A percentile compares a stretch with the other conserved stretches of the same genome.
Evolutionary conservation across 2,113 vertebrate genomes (phyloP).

Genomic region (Siphamia tubifer): DNA sequence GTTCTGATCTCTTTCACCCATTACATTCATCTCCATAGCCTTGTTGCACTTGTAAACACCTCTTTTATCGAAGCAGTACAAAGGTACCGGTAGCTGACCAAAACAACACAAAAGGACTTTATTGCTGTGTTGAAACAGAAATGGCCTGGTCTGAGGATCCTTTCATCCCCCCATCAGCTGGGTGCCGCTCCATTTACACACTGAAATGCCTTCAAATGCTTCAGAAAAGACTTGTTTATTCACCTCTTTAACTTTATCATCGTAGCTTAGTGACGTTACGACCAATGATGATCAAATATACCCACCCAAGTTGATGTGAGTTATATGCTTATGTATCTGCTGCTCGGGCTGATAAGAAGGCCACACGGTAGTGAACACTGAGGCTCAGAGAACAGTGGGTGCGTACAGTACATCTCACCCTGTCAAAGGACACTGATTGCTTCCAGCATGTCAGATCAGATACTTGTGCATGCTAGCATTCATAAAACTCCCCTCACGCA

Average conservation of each 20-base stretch:
- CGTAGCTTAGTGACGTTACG: constrained; percentile 31
- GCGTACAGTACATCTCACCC: constrained; percentile 34
- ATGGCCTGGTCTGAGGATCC: constrained; percentile 16
- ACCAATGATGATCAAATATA: constrained; percentile 58
- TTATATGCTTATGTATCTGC: not conserved
- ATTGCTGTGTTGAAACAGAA: constrained; percentile 52
- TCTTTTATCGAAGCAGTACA: constrained; percentile 37
- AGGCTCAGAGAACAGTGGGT: constrained; percentile 38
- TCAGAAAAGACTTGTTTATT: constrained; percentile 62
- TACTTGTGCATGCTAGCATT: constrained; percentile 9
- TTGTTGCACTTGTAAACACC: constrained; percentile 54
- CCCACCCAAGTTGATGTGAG: constrained; percentile 72
- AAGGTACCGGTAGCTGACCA: constrained; percentile 29
- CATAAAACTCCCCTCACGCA: not conserved
- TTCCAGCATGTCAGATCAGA: constrained; percentile 50
- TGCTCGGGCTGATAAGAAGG: constrained; percentile 47
- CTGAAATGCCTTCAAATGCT: constrained; percentile 56
- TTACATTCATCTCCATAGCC: constrained; percentile 31
- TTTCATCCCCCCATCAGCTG: constrained; percentile 67
- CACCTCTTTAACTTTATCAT: constrained; percentile 53
- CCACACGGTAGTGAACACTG: constrained; percentile 48
- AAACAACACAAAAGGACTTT: constrained; percentile 40
- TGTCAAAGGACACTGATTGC: constrained; percentile 67
- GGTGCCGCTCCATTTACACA: constrained; percentile 41
- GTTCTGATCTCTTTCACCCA: constrained; percentile 44